Percentiles rank a stretch among this genome's conserved stretches.
Conservation (phyloP, 2,888 invertebrate genomes). For the Crocallis elinguaria region DNA sequence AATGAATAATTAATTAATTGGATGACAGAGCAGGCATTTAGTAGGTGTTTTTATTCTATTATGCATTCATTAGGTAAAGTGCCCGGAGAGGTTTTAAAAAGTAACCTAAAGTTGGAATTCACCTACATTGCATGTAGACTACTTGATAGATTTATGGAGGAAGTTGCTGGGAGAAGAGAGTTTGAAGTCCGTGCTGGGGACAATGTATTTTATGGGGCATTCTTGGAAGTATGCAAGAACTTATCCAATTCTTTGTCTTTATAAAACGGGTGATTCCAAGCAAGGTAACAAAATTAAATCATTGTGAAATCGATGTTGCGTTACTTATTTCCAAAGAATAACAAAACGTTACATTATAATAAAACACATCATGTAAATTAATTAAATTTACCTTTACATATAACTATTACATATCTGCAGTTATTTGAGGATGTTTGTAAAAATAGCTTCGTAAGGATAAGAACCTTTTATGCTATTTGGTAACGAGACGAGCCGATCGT, state of each 20-base stretch:
- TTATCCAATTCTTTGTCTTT: neutral
- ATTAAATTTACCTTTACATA: too few relatives aligned
- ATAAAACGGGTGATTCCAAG: neutral
- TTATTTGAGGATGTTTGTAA: too few relatives aligned
- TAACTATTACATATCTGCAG: too few relatives aligned
- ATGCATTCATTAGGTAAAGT: slow-evolving; percentile 16
- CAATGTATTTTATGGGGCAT: slow-evolving; percentile 25
- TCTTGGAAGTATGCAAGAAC: slow-evolving; percentile 1
- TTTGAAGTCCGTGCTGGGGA: slow-evolving; percentile 11
- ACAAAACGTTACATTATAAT: too few relatives aligned
- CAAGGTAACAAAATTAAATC: too few relatives aligned
- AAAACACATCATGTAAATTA: too few relatives aligned
- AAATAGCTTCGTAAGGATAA: too few relatives aligned
- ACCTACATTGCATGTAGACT: slow-evolving; percentile 14
- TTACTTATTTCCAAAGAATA: too few relatives aligned
- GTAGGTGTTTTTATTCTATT: slow-evolving; percentile 28
- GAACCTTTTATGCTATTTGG: too few relatives aligned
- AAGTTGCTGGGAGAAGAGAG: slow-evolving; percentile 22
- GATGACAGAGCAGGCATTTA: slow-evolving; percentile 42
- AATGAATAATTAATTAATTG: slow-evolving; percentile 50
- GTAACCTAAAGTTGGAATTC: slow-evolving; percentile 3
- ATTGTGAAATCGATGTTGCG: too few relatives aligned
- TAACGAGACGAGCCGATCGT: too few relatives aligned
- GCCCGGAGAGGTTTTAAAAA: slow-evolving; percentile 1
- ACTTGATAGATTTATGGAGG: slow-evolving; percentile 29